Base-by-base conservation (phyloP, 2,113 vertebrate species). In the Salvelinus fontinalis region DNA sequence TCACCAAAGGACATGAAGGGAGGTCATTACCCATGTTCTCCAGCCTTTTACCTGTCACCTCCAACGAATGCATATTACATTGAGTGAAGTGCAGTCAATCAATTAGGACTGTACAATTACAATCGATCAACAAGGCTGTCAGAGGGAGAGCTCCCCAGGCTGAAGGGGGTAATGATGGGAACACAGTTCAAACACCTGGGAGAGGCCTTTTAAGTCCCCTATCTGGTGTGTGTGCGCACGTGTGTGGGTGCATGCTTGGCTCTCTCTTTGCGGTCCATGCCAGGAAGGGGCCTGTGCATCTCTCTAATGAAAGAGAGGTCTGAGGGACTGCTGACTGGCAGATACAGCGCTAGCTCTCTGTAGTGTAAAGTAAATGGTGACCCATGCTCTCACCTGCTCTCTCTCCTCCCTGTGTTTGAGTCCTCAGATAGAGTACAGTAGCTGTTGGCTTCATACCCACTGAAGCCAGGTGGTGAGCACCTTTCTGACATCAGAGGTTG, bases 111-210 rank as follows among this genome's bases (percentile, higher is more conserved):
- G 77, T 84, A 88, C 89, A 88, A 88, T 92, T 89, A 86, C 87
- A 89, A 84, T 90, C 85, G 88, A 91, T 91, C 88, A 92, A 90
- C 87, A 88, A 87, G 85, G 81, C 90, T 89, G 89, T 89, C 89
- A 86, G 84, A 83, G 70, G 83, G 85, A 82, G 83, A 87, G 88
- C 88, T 91, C 90, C 90, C 86, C 84, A 74, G 88, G 89, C 90
- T 90, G 85, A 85, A 90, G 79, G 83, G 78, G 78, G 85, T 87
- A 93, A 93, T 91, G 92, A 91, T 89, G 87, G 75, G 66, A 70
- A 76, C 54, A 65, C 26, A 89, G 91, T 90, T 92, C 89, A 92
- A 92, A 91, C 88, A 89, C 89, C 89, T 89, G 81, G 79, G 88
- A 89, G 77, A 68, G 79, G 81, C 84, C 87, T 91, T 92, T 92